Evolutionary conservation across 2,888 invertebrate species (phyloP).

Genomic region (Xylophagus ater): DNA sequence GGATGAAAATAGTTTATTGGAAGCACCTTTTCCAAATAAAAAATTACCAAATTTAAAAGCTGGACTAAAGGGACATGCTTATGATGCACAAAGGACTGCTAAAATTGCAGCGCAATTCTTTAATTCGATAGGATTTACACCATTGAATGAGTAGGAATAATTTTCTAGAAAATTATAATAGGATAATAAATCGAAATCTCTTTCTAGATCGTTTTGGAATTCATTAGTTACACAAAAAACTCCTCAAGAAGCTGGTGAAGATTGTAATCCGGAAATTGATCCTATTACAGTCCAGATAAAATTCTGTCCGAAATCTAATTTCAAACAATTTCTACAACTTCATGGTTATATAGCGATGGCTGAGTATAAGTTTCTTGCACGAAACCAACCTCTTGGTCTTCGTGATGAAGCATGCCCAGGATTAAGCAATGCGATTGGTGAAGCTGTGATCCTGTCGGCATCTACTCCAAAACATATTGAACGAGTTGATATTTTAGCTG

Average conservation of each 20-base stretch:
- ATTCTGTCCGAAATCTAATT: slow-evolving; percentile 44
- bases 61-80: slow-evolving; percentile 52
- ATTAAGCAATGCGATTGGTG: too few relatives aligned
- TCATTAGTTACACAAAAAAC: background rate
- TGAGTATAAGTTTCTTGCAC: too few relatives aligned
- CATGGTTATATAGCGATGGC: slow-evolving; percentile 55
- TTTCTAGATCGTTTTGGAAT: background rate
- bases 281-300: slow-evolving; percentile 34
- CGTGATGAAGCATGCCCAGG: too few relatives aligned
- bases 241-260: background rate
- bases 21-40: slow-evolving; percentile 55
- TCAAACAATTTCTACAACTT: slow-evolving; percentile 42
- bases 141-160: slow-evolving; percentile 46
- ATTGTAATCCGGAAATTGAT: slow-evolving; percentile 19
- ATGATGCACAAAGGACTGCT: slow-evolving; percentile 52
- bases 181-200: background rate
- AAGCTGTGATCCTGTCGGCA: slow-evolving; percentile 52
- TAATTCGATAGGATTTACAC: slow-evolving; percentile 52
- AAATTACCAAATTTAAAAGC: slow-evolving; percentile 55
- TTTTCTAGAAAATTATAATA: background rate
- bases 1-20: slow-evolving; percentile 39
- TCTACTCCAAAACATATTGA: slow-evolving; percentile 53
- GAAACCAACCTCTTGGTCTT: too few relatives aligned
- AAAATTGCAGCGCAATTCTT: slow-evolving; percentile 68
- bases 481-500: slow-evolving; percentile 46